Conservation (phyloP, 1,140 invertebrate genomes). For the Thereuonema tuberculata region DNA sequence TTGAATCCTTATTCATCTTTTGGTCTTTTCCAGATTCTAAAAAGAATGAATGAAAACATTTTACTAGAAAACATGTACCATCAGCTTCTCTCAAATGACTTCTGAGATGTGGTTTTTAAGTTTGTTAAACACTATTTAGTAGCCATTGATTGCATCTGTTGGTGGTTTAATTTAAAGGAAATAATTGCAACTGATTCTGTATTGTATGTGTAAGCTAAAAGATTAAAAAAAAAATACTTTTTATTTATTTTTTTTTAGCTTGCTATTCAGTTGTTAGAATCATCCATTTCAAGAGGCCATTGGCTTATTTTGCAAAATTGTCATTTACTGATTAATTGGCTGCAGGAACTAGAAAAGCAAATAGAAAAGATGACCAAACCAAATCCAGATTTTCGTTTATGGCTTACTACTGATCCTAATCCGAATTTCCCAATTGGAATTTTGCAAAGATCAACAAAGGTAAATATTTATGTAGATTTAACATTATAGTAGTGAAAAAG, state of each 20-base stretch:
- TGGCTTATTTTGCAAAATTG: constrained; percentile 88
- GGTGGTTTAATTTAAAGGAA: too few species aligned
- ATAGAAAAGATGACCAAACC: constrained; percentile 60
- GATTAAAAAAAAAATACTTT: constrained; percentile 2
- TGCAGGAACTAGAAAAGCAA: constrained; percentile 62
- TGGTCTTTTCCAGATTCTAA: too few species aligned
- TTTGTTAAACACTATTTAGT: too few species aligned
- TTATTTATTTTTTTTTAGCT: constrained; percentile 32
- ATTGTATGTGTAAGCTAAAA: too few species aligned
- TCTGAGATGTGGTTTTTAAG: too few species aligned
- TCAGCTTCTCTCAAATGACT: too few species aligned
- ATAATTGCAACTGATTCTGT: too few species aligned
- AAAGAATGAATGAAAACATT: too few species aligned
- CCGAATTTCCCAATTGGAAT: constrained; percentile 75
- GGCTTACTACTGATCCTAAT: constrained; percentile 78
- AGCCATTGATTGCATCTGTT: too few species aligned
- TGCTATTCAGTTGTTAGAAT: constrained; percentile 54
- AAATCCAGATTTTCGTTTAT: constrained; percentile 78
- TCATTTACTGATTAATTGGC: constrained; percentile 65
- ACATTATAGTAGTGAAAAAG: constrained; percentile 8
- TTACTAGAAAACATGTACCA: too few species aligned
- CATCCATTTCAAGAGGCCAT: constrained; percentile 55
- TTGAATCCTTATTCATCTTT: too few species aligned
- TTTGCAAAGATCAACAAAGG: constrained; percentile 67
- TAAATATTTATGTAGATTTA: constrained; percentile 24